Conservation (phyloP, 64 coral and sea anemone genomes). For the Acropora yongei region DNA sequence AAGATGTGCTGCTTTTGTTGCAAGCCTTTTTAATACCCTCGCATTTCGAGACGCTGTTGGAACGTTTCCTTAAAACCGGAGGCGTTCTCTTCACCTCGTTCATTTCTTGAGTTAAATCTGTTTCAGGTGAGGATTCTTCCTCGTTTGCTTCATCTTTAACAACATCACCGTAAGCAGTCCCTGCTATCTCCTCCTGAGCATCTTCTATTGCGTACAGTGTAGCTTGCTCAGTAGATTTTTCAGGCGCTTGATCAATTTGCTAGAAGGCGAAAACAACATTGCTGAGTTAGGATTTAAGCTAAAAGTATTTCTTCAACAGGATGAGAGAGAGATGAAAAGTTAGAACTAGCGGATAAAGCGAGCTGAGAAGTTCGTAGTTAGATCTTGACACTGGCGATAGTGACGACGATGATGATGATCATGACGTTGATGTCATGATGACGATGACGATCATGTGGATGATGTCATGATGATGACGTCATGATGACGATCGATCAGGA, state of each 20-base stretch:
- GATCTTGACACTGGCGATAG: no score
- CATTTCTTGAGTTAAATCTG: neutral
- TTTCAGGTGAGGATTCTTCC: neutral
- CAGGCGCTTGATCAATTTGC: neutral
- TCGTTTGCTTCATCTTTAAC: neutral
- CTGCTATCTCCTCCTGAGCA: neutral
- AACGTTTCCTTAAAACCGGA: slow-evolving; percentile 13
- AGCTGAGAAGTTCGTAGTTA: no score
- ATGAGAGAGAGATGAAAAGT: no score
- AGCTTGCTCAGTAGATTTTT: neutral
- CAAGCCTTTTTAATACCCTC: slow-evolving; percentile 6
- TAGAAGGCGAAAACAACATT: neutral
- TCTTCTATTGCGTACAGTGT: slow-evolving; percentile 25
- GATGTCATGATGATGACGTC: no score
- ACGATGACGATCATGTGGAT: no score
- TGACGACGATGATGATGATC: no score
- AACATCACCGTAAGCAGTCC: neutral
- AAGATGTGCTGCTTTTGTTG: neutral
- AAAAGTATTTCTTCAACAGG: no score
- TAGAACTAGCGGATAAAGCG: no score
- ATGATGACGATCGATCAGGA: no score
- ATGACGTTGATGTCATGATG: no score
- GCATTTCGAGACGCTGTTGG: slow-evolving; percentile 15
- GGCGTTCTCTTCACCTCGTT: neutral
- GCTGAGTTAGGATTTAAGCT: no score